These are phyloP conservation scores for Damaliscus lunatus DNA, from an alignment of 2,113 vertebrate genomes.

Conservation along the genomic window DNA sequence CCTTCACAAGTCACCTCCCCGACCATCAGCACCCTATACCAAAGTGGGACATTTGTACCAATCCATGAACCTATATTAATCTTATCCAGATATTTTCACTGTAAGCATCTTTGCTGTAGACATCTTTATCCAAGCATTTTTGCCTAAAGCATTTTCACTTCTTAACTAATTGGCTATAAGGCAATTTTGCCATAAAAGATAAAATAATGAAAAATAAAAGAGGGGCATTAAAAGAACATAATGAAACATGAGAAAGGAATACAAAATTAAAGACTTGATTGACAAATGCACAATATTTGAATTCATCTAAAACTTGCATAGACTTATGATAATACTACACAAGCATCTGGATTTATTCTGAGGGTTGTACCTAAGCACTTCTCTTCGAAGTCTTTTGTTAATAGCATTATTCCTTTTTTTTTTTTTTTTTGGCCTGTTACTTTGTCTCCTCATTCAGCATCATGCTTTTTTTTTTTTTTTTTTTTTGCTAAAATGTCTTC, in stretches of 20 bases:
- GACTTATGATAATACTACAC: background rate
- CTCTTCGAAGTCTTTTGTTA: background rate
- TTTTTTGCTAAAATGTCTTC: background rate
- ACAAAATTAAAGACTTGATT: background rate
- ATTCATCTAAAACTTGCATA: background rate
- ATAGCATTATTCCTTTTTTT: background rate
- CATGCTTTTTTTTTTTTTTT: background rate
- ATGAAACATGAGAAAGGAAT: background rate
- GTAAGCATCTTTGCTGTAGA: background rate
- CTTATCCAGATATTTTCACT: background rate
- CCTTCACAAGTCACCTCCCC: background rate
- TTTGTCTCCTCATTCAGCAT: background rate
- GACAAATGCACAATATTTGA: background rate
- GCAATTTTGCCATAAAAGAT: background rate
- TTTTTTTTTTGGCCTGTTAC: too few relatives aligned
- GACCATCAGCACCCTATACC: background rate
- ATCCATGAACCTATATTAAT: background rate
- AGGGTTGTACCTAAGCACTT: background rate
- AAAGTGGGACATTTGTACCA: background rate
- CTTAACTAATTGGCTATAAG: background rate
- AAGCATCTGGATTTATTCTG: background rate
- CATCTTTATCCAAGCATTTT: background rate
- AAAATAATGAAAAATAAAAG: background rate
- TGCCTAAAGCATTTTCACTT: background rate
- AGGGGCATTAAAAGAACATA: background rate